Conservation (phyloP, 1,140 invertebrate species). For the Sycophila sp. region DNA sequence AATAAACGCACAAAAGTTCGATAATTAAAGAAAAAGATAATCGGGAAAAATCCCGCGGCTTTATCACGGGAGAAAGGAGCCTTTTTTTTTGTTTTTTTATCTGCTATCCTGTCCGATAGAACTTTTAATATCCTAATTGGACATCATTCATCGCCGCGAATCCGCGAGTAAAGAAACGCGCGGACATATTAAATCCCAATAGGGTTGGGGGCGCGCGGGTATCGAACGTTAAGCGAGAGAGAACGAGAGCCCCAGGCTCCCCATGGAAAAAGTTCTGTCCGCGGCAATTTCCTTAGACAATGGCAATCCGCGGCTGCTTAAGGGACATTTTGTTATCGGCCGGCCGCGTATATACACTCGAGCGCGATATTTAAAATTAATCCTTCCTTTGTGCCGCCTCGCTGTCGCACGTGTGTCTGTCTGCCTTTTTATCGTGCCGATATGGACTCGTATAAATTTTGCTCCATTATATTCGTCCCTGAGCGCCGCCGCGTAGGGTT, state of each 20-base stretch:
- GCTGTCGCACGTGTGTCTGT: slow-evolving; percentile 43
- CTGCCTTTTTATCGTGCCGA: slow-evolving; percentile 65
- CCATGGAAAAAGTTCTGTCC: slow-evolving; percentile 34
- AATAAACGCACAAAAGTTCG: no score
- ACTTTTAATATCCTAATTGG: slow-evolving; percentile 31
- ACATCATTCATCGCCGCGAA: slow-evolving; percentile 11
- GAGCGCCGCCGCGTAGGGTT: slow-evolving; percentile 35
- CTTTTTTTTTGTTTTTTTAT: background rate
- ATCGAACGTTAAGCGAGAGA: slow-evolving; percentile 4
- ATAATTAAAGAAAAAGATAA: no score
- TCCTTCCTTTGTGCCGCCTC: slow-evolving; percentile 62
- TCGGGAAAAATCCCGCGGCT: no score
- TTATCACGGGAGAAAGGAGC: no score
- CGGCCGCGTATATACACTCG: slow-evolving; percentile 28
- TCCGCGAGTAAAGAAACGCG: background rate
- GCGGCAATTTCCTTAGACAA: slow-evolving; percentile 26
- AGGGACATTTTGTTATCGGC: slow-evolving; percentile 32
- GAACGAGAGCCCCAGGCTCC: background rate
- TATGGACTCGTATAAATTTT: slow-evolving; percentile 65
- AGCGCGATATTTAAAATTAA: slow-evolving; percentile 66
- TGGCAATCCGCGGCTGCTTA: background rate
- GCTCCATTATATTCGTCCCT: slow-evolving; percentile 58
- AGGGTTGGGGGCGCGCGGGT: background rate
- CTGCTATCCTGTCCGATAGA: background rate
- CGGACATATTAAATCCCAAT: slow-evolving; percentile 18